Base-by-base conservation (phyloP, 2,797 vertebrate species). In the Neosilurus hyrtlii region DNA sequence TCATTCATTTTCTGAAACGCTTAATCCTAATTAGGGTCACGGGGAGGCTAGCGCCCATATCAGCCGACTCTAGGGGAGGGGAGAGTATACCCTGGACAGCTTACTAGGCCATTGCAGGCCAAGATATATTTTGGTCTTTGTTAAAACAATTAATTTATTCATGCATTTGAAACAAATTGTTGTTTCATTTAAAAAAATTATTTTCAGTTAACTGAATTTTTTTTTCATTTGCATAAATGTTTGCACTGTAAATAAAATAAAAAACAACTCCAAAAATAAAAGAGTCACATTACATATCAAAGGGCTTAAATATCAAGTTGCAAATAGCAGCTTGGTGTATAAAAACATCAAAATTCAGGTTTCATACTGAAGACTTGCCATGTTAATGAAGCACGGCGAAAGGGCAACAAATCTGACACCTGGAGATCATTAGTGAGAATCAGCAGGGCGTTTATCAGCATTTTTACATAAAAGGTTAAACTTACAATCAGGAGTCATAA, bases 351-450 rank as follows among this genome's bases (percentile, higher is more conserved):
- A 57, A 22, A 67, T 59, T 79, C 1, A 70, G 54, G 43, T 82
- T 82, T 82, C 51, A 43, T 74, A 14, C 22, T 20, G 59, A 63
- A 74, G 61, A 74, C 14, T 26, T 56, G 51, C 14, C 49, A 37
- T 66, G 70, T 8, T 82, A 82, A 82, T 82, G 81, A 82, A 75
- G 61, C 62, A 66, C 59, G 66, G 81, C 30, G 15, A 66, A 62
- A 37, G 49, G 81, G 63, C 61, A 82, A 65, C 26, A 75, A 74
- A 20, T 22, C 0, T 49, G 70, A 81, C 68, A 63, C 70, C 80
- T 35, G 59, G 57, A 82, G 80, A 82, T 82, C 80, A 82, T 82
- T 82, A 82, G 70, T 82, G 59, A 61, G 49, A 82, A 52, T 65
- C 71, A 66, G 71, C 61, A 66, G 51, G 61, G 22, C 49, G 14